A percentile compares a stretch with the other conserved stretches of the same genome.
Conservation (phyloP, 2,888 invertebrate genomes). For the Mesorhabditis sp. region DNA sequence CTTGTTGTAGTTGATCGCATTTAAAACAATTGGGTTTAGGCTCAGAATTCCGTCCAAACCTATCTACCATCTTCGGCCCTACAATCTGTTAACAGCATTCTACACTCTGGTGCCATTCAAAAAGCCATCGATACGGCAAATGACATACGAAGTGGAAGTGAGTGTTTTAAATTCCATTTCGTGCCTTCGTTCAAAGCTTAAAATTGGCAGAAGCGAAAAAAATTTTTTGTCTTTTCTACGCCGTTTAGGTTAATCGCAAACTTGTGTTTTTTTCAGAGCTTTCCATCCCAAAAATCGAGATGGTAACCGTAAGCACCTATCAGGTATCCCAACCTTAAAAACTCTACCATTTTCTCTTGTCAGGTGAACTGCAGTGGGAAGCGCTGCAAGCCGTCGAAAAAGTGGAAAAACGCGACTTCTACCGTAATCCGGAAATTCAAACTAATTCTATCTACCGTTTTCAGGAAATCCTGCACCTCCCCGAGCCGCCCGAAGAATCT, state of each 20-base stretch:
- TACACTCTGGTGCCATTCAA: background rate
- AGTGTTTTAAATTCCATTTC: background rate
- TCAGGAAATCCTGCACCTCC: slow-evolving; percentile 5
- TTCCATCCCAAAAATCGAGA: background rate
- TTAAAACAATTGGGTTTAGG: too few relatives aligned
- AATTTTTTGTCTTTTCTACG: background rate
- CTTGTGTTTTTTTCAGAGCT: background rate
- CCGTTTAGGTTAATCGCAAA: background rate
- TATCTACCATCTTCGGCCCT: background rate
- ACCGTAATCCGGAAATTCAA: background rate
- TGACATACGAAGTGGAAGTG: background rate
- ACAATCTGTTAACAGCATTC: background rate
- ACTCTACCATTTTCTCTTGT: background rate
- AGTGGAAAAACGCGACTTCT: background rate
- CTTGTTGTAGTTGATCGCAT: too few relatives aligned
- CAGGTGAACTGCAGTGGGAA: slow-evolving; percentile 6
- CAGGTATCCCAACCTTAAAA: background rate
- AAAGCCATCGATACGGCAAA: background rate
- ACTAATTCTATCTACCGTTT: background rate
- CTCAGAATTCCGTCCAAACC: too few relatives aligned
- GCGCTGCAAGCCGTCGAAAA: background rate
- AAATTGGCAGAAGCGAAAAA: background rate
- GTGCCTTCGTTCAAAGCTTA: too few relatives aligned
- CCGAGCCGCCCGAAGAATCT: background rate
- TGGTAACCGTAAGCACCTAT: background rate